Evolutionary conservation across 2,113 vertebrate species (phyloP).

Genomic region (Uria aalge): DNA sequence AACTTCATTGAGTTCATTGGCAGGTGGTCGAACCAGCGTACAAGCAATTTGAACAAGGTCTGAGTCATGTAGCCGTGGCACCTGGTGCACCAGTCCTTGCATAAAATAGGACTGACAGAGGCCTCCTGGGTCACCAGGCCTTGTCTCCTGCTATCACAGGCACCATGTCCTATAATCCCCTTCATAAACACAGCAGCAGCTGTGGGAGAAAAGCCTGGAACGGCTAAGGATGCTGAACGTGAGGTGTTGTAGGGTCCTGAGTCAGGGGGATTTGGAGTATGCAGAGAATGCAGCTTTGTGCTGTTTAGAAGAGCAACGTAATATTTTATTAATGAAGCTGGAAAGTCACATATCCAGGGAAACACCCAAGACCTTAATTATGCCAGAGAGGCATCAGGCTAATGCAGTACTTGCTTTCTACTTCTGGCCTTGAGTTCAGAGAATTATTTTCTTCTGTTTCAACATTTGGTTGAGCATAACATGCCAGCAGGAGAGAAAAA

Average conservation of each 20-base stretch:
- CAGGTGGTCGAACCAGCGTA: background rate
- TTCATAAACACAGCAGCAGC: conserved; percentile 52
- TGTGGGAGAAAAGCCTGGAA: background rate
- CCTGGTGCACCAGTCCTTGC: background rate
- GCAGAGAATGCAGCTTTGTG: conserved; percentile 8
- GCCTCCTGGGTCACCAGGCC: background rate
- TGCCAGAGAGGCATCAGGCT: background rate
- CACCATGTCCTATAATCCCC: background rate
- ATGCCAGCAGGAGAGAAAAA: conserved; percentile 6
- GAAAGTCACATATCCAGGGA: background rate
- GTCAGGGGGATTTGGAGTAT: conserved; percentile 29
- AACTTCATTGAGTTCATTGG: background rate
- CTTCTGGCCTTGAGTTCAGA: conserved; percentile 28
- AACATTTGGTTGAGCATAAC: conserved; percentile 10
- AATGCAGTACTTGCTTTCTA: conserved; percentile 6
- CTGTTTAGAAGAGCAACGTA: background rate
- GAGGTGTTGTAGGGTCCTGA: conserved; percentile 13
- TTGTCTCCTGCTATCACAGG: conserved; percentile 37
- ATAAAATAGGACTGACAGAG: background rate
- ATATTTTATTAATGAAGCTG: conserved; percentile 18
- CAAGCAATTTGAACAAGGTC: background rate
- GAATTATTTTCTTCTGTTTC: conserved; percentile 45
- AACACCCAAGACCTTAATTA: conserved; percentile 22
- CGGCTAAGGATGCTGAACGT: conserved; percentile 9
- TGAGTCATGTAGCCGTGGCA: background rate